Base-by-base conservation (phyloP, 2,888 invertebrate genomes). In the Eremobia ochroleuca region DNA sequence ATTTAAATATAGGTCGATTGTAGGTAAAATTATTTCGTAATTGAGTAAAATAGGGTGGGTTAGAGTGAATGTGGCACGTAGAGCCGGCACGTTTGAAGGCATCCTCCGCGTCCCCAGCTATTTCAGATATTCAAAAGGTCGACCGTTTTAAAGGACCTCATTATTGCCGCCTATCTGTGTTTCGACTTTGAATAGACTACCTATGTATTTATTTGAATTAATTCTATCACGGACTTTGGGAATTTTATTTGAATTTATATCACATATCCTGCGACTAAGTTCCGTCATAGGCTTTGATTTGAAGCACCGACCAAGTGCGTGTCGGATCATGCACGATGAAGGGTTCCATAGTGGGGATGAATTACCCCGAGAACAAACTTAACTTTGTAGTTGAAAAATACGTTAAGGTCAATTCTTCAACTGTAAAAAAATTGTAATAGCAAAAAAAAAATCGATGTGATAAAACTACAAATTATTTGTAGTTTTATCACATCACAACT, bases 41-140 rank as follows among this genome's bases (percentile, higher is more conserved):
- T 91, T 90, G 85, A 86, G 82, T 87, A 76, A 88, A 91, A 91
- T 92, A 88, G 90, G 90, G 85, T 82, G 79, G 86, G 88, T 78
- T 86, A 85, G 82, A 81, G 80, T 88, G 89, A 91, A 91, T 91
- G 88, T 87, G 91, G 91, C 91, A 91, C 92, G 93, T 92, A 91
- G 88, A 83, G 78, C 75, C 72, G 85, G 81, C 86, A 87, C 88
- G 90, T 88, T 80, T 82, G 81, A 64, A 85, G 87, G 90, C 90
- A 90, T 92, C 88, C 88, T 87, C 81, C n/a, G 72, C 79, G 85
- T 85, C 87, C 89, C 73, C 86, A 88, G 91, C 88, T 92, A 93
- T 94, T 93, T 91, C 87, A 92, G 92, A 92, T 93, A 94, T 94
- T 94, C 94, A 94, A 94, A 93, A 91, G 94, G 90, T 84, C 90